Evolutionary conservation across 1,140 invertebrate genomes (phyloP).

Genomic region (Drosophila kohkoa): DNA sequence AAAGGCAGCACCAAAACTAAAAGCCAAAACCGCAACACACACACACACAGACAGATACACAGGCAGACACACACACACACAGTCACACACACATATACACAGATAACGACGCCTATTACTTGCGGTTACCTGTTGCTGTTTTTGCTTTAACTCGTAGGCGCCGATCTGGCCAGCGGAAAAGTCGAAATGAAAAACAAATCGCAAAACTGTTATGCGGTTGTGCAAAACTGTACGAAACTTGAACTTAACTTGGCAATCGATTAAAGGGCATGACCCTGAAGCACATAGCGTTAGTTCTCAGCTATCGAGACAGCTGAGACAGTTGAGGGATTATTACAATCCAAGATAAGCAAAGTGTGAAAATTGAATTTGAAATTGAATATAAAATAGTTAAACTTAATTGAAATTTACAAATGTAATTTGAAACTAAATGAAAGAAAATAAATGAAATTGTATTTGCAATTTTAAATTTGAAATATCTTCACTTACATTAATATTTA

Average conservation of each 20-base stretch:
- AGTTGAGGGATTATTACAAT: background rate
- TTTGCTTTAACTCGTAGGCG: constrained; percentile 14
- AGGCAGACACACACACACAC: constrained; percentile 3
- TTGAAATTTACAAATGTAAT: too few species aligned
- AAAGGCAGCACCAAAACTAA: constrained; percentile 31
- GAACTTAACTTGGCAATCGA: background rate
- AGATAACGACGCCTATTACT: constrained; percentile 26
- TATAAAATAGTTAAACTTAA: too few species aligned
- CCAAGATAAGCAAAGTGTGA: background rate
- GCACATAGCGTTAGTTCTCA: too few species aligned
- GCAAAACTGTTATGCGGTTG: constrained; percentile 11
- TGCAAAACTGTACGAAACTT: constrained; percentile 18
- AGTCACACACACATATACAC: background rate
- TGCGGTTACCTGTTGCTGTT: constrained; percentile 44
- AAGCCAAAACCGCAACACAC: constrained; percentile 19
- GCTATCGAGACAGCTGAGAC: too few species aligned
- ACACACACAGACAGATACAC: background rate
- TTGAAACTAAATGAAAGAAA: too few species aligned
- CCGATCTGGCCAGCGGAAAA: constrained; percentile 20
- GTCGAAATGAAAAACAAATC: constrained; percentile 25
- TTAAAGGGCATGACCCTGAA: background rate
- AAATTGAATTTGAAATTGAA: too few species aligned
- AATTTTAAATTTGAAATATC: too few species aligned
- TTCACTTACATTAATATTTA: too few species aligned
- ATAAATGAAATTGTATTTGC: too few species aligned